Evolutionary conservation across 2,113 vertebrate species (phyloP).

Genomic region (Notechis scutatus): DNA sequence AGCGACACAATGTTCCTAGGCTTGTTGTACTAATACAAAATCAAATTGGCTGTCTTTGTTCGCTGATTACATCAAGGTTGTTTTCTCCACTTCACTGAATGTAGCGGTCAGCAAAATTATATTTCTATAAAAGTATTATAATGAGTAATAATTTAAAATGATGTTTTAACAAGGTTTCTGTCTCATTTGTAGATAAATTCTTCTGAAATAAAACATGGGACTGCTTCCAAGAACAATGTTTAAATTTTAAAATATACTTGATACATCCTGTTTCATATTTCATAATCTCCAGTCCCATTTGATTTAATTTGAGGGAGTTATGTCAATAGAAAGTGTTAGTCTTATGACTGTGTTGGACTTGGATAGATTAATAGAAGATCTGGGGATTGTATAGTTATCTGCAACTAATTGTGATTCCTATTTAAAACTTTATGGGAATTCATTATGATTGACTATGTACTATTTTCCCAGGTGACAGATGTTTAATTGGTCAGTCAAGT

Average conservation of each 20-base stretch:
- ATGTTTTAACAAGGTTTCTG: background rate
- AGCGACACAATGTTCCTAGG: conserved; percentile 51
- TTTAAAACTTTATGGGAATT: conserved; percentile 60
- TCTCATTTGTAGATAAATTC: conserved; percentile 32
- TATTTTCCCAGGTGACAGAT: background rate
- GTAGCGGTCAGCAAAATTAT: conserved; percentile 32
- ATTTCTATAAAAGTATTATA: background rate
- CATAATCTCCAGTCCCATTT: background rate
- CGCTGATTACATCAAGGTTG: conserved; percentile 40
- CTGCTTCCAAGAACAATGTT: background rate
- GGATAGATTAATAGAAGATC: background rate
- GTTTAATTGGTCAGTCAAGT: background rate
- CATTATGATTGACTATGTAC: conserved; percentile 35
- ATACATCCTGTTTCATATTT: background rate
- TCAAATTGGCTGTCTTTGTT: conserved; percentile 48
- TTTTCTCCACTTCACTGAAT: conserved; percentile 24
- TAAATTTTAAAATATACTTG: background rate
- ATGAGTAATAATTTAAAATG: background rate
- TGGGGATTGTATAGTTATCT: background rate
- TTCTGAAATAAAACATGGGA: background rate
- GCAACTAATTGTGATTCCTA: background rate
- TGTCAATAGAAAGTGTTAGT: background rate
- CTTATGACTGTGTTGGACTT: conserved; percentile 6
- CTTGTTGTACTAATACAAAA: conserved; percentile 59
- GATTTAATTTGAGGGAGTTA: conserved; percentile 7